Conservation (phyloP, 2,797 vertebrate species). For the Falco naumanni region DNA sequence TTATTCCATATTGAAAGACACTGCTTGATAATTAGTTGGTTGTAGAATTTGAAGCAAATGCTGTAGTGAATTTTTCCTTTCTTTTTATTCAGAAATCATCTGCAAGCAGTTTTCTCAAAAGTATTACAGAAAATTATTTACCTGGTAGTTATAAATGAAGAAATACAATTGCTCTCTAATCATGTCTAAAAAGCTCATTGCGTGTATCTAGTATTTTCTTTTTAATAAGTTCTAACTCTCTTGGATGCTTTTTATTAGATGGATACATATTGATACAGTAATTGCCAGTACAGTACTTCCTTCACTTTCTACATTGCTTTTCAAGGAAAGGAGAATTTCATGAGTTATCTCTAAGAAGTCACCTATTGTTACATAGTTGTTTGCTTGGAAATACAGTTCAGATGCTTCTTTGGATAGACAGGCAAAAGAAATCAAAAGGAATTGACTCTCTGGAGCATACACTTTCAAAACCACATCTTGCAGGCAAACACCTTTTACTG, state of each 20-base stretch:
- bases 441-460: not conserved
- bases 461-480: not conserved
- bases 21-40: constrained; percentile 42
- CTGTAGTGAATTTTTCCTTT: not conserved
- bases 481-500: not conserved
- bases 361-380: not conserved
- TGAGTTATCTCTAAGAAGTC: not conserved
- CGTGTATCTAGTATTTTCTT: not conserved
- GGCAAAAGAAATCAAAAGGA: not conserved
- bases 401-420: not conserved
- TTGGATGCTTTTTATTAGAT: not conserved
- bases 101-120: not conserved
- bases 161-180: not conserved
- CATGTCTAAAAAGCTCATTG: not conserved
- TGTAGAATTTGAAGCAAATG: constrained; percentile 30
- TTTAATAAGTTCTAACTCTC: not conserved
- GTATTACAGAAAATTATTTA: not conserved
- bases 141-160: not conserved
- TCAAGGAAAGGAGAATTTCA: not conserved
- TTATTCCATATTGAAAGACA: constrained; percentile 17
- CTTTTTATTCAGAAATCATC: not conserved
- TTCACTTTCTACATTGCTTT: not conserved
- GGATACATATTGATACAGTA: not conserved
- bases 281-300: not conserved
- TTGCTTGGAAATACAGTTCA: not conserved